Evolutionary conservation across 92 coral and sea anemone species (phyloP).

Genomic region (Bergia puertoricense): DNA sequence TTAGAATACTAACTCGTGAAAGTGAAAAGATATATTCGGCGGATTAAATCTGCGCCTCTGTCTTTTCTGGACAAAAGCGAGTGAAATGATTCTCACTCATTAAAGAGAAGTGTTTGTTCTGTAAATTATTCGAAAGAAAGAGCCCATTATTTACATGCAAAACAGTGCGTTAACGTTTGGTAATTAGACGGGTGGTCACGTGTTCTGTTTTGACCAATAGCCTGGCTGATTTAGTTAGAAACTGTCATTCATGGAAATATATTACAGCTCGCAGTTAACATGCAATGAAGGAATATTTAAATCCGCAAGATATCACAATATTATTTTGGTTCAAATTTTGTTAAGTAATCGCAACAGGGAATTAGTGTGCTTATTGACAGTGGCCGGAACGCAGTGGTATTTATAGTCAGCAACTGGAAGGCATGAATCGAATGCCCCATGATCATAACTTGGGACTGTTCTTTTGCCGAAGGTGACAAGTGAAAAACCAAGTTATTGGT

Average conservation of each 20-base stretch:
- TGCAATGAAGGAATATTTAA: constrained; percentile 24
- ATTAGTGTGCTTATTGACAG: neutral
- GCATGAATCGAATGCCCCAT: neutral
- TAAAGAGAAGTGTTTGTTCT: constrained; percentile 25
- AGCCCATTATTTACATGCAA: constrained; percentile 21
- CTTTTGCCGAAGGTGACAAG: constrained; percentile 53
- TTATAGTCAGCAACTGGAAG: neutral
- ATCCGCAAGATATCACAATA: constrained; percentile 27
- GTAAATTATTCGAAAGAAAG: constrained; percentile 30
- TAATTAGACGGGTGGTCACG: constrained; percentile 50
- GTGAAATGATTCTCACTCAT: neutral
- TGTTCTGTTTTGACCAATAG: constrained; percentile 63
- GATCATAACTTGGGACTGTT: constrained; percentile 37
- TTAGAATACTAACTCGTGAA: constrained; percentile 4
- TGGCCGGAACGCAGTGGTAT: neutral
- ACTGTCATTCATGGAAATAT: constrained; percentile 71
- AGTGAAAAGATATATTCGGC: constrained; percentile 20
- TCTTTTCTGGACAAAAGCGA: constrained; percentile 14
- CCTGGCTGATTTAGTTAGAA: constrained; percentile 37
- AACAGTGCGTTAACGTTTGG: constrained; percentile 21
- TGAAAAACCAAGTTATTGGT: constrained; percentile 37
- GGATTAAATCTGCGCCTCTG: constrained; percentile 34
- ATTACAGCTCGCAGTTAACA: constrained; percentile 3
- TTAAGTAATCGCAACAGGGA: constrained; percentile 4
- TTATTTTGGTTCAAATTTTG: constrained; percentile 8